Evolutionary conservation across 2,797 vertebrate genomes (phyloP).

Genomic region (Takifugu ocellatus): DNA sequence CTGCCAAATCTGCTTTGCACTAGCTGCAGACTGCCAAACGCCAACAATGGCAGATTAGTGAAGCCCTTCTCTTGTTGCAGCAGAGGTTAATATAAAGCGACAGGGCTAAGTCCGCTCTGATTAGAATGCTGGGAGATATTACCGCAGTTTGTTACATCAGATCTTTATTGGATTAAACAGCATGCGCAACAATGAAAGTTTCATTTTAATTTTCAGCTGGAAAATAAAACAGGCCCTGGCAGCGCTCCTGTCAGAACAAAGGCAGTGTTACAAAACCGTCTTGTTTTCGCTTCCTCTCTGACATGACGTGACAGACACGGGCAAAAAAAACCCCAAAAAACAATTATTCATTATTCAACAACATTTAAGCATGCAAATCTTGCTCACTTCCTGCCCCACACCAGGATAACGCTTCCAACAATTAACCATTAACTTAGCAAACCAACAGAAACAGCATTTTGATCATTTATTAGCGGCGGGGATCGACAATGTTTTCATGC

Average conservation of each 20-base stretch:
- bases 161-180: slow-evolving; percentile 97
- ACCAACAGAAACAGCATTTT: too few species aligned
- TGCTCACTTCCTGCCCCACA: background rate
- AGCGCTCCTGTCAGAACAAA: slow-evolving; percentile 72
- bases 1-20: slow-evolving; percentile 86
- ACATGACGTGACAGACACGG: slow-evolving; percentile 53
- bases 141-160: slow-evolving; percentile 89
- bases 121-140: slow-evolving; percentile 97
- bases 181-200: slow-evolving; percentile 93
- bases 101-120: slow-evolving; percentile 97
- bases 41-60: slow-evolving; percentile 94
- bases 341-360: slow-evolving; percentile 50
- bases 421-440: background rate
- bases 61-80: slow-evolving; percentile 94
- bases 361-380: slow-evolving; percentile 17
- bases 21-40: slow-evolving; percentile 86
- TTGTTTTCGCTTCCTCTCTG: slow-evolving; percentile 54
- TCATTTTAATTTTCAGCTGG: slow-evolving; percentile 83
- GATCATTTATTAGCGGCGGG: too few species aligned
- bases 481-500: too few species aligned
- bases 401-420: background rate
- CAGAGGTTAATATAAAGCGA: slow-evolving; percentile 99
- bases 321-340: slow-evolving; percentile 19
- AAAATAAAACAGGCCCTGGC: slow-evolving; percentile 69
- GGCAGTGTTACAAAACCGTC: slow-evolving; percentile 63